Base-by-base conservation (phyloP, 2,888 invertebrate genomes). In the Zaprionus lineosus region DNA sequence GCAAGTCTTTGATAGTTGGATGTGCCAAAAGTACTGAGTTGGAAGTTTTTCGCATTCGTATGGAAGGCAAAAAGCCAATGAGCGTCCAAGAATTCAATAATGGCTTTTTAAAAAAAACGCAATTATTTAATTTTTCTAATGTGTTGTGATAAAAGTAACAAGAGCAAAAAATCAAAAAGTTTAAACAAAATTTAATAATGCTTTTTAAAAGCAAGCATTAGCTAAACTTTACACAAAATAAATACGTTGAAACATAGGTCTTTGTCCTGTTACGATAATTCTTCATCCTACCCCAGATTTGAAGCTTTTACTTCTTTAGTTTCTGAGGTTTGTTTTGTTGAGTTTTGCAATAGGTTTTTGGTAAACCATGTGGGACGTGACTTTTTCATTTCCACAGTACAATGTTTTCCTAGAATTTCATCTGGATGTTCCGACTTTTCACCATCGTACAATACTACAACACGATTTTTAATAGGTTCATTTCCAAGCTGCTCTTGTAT, bases 311-410 rank as follows among this genome's bases (percentile, higher is more conserved):
- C 92, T 89, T 95, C 94, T 67, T 92, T 94, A 0, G 94, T 92
- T 26, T 77, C 78, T 0, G 84, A 67, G 29, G 93, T 92, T 67
- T 93, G 92, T 75, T 95, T 93, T 11, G 95, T 95, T 0, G 94
- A 92, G 86, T 94, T 93, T 86, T 97, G 94, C 12, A 97, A 90
- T 41, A 98, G 91, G 90, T 97, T 96, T 81, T 93, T 94, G 71
- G 95, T 94, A 86, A 97, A 98, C 97, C 97, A 98, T 29, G 93
- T 90, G 2, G 98, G 98, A 63, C 97, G 92, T 52, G 94, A 92
- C 88, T 95, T 97, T 37, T 94, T 92, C 92, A 97, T 93, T 91
- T 98, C 97, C 9, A 98, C 93, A 63, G 98, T 92, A 74, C 95
- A n/a, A n/a, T n/a, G 92, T 90, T 96, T 96, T 0, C 93, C 93